phyloP scores from a whole-genome alignment of 2,888 invertebrate species.

The Fragum sueziense region DNA sequence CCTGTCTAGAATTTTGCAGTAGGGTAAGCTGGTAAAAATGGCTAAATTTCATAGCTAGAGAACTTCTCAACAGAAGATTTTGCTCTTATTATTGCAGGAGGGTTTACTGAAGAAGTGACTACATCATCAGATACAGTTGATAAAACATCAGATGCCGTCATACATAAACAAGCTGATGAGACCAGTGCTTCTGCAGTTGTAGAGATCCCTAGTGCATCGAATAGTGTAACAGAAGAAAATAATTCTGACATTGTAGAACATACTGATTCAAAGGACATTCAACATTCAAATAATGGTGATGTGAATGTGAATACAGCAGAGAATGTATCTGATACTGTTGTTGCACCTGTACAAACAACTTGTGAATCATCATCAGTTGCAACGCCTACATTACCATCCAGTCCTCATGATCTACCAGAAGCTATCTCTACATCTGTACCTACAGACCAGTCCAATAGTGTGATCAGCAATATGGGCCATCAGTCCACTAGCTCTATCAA shows the following conservation, averaged over 20 bases:
- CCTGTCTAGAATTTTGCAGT: not conserved
- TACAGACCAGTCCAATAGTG: not conserved
- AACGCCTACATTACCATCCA: not conserved
- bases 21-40: too few species aligned
- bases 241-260: not conserved
- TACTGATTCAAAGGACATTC: not conserved
- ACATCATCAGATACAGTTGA: not conserved
- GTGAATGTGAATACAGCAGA: not conserved
- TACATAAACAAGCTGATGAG: slow-evolving; percentile 5
- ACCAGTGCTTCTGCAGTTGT: too few species aligned
- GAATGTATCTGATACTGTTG: not conserved
- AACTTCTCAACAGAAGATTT: not conserved
- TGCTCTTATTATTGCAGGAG: too few species aligned
- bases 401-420: not conserved
- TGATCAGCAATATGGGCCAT: not conserved
- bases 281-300: too few species aligned
- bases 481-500: not conserved
- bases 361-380: not conserved
- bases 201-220: not conserved
- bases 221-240: not conserved
- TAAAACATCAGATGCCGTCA: not conserved
- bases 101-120: not conserved
- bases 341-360: not conserved
- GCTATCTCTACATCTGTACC: not conserved
- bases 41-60: not conserved